Evolutionary conservation across 2,113 vertebrate species (phyloP).

Genomic region (Pseudorhombus dupliciocellatus): DNA sequence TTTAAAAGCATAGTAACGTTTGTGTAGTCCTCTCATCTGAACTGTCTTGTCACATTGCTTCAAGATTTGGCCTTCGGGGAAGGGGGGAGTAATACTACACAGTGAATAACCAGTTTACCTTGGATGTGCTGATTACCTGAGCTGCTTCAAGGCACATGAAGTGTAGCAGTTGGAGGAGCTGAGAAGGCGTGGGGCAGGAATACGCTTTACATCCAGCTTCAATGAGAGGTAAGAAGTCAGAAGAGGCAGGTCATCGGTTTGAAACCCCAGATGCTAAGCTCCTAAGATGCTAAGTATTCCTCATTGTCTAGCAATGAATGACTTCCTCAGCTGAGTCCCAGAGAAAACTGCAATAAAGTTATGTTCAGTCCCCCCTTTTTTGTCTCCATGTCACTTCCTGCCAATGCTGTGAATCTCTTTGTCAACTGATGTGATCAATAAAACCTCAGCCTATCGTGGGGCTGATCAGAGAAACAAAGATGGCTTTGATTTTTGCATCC

Average conservation of each 20-base stretch:
- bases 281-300: background rate
- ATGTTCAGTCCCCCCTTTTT: background rate
- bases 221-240: background rate
- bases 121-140: background rate
- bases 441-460: background rate
- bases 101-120: background rate
- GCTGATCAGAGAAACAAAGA: constrained; percentile 16
- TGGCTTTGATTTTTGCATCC: constrained; percentile 25
- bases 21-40: background rate
- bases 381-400: background rate
- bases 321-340: background rate
- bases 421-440: constrained; percentile 11
- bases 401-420: constrained; percentile 8
- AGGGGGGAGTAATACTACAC: too few relatives aligned
- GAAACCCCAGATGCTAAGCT: background rate
- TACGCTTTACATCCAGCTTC: background rate
- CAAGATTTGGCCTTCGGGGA: background rate
- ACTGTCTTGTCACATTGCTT: background rate
- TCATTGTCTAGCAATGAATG: background rate
- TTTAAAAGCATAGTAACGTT: background rate
- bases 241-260: constrained; percentile 2
- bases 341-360: background rate
- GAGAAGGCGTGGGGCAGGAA: background rate
- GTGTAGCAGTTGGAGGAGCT: background rate
- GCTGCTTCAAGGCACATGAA: background rate